Conservation (phyloP, 2,888 invertebrate species). For the Limnephilus rhombicus region DNA sequence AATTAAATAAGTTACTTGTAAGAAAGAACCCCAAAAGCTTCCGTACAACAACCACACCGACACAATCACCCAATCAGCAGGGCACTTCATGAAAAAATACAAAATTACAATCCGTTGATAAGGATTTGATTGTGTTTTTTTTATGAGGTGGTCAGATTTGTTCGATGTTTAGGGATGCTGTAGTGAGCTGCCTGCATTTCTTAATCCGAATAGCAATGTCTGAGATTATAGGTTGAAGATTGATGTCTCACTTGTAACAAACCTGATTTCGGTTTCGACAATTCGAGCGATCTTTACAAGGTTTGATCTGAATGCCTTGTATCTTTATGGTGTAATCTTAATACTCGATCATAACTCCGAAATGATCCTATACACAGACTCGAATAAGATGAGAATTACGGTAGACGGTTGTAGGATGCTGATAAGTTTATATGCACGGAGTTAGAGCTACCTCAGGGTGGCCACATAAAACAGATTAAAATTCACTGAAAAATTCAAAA, state of each 20-base stretch:
- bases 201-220: conserved; percentile 38
- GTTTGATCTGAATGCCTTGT: conserved; percentile 3
- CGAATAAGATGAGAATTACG: neutral
- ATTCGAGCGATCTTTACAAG: conserved; percentile 16
- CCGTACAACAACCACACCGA: conserved; percentile 6
- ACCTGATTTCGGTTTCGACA: conserved; percentile 42
- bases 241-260: conserved; percentile 38
- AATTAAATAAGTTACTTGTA: conserved; percentile 36
- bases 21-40: conserved; percentile 11
- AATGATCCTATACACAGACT: neutral
- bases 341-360: neutral
- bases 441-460: neutral
- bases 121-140: neutral
- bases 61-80: neutral
- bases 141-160: neutral
- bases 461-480: neutral
- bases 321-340: conserved; percentile 11
- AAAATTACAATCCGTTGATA: neutral
- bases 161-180: neutral
- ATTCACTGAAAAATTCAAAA: neutral
- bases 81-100: neutral
- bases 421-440: neutral
- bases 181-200: neutral
- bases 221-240: conserved; percentile 33
- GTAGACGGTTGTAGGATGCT: neutral